Percentiles rank a stretch among this genome's conserved stretches.
Conservation (phyloP, 2,888 invertebrate species). For the Diarsia mendica region DNA sequence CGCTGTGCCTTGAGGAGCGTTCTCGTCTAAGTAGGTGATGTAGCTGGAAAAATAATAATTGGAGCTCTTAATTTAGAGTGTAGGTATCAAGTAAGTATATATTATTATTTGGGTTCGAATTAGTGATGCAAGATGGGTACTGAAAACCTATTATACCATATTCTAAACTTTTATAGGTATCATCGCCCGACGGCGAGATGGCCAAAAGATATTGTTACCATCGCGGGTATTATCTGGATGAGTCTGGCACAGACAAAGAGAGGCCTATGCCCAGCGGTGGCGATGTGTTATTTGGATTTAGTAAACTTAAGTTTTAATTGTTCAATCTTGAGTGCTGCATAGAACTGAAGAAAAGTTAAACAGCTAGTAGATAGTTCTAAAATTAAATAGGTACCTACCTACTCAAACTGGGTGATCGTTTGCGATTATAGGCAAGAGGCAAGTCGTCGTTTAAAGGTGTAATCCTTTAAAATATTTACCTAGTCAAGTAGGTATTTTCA, state of each 20-base stretch:
- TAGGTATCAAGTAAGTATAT: neutral
- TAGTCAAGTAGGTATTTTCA: neutral
- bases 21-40: conserved; percentile 94
- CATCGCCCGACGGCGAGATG: no score
- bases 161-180: no score
- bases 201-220: no score
- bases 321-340: neutral
- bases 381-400: neutral
- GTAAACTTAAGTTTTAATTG: no score
- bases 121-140: neutral
- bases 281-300: no score
- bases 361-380: neutral
- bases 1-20: conserved; percentile 94
- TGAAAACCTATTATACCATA: no score
- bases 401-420: neutral
- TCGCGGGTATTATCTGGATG: no score
- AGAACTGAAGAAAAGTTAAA: neutral
- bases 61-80: neutral
- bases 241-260: no score
- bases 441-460: neutral
- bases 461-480: neutral
- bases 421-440: neutral
- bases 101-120: neutral
- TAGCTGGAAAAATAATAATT: conserved; percentile 89
- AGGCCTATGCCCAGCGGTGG: no score